Conservation (phyloP, 2,888 invertebrate species). For the Quadroppia sp. region DNA sequence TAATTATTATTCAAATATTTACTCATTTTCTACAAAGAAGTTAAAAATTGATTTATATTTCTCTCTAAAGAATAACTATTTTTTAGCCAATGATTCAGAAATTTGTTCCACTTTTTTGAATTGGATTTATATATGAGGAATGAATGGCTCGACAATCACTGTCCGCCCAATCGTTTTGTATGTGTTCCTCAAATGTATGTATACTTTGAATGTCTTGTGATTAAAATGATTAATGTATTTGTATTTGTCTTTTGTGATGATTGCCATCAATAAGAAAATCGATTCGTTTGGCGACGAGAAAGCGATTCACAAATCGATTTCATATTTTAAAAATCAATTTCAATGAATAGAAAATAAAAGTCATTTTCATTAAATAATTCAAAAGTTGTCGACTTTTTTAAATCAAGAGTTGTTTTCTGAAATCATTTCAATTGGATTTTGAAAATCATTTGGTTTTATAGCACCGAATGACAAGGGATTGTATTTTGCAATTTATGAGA, state of each 20-base stretch:
- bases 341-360: not conserved
- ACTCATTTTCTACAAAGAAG: too few species aligned
- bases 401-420: too few species aligned
- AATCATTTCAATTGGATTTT: too few species aligned
- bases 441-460: too few species aligned
- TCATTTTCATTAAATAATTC: too few species aligned
- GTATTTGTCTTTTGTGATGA: conserved; percentile 4
- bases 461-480: too few species aligned
- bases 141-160: not conserved
- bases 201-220: conserved; percentile 11
- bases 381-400: too few species aligned
- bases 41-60: too few species aligned
- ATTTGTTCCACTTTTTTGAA: conserved; percentile 18
- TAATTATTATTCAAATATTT: too few species aligned
- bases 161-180: not conserved
- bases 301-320: not conserved
- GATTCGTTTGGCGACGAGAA: too few species aligned
- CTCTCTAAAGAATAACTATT: too few species aligned
- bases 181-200: not conserved
- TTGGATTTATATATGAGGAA: not conserved
- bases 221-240: not conserved
- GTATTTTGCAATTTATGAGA: too few species aligned
- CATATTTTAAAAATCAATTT: not conserved
- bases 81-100: not conserved
- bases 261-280: conserved; percentile 18